Base-by-base conservation (phyloP, 1,140 invertebrate genomes). In the Trichonephila clavipes region DNA sequence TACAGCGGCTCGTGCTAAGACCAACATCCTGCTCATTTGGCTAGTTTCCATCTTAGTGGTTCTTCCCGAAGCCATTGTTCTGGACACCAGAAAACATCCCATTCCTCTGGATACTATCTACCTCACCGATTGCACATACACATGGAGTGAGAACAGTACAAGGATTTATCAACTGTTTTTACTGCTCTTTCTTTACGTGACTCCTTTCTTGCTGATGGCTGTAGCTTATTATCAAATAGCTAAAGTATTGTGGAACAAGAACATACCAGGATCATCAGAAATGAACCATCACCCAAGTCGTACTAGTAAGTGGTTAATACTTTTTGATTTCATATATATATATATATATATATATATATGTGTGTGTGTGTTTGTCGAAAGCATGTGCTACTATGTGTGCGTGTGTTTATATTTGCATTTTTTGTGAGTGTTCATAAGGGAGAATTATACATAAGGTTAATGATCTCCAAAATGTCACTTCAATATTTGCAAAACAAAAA, bases 1-100 rank as follows among this genome's bases (percentile, higher is more conserved):
- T 1, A 98, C 98, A 0, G 97, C 98, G 0, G 96, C 96, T 21
- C 96, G 98, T 86, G 98, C 98, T 28, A 98, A 98, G 96, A 97
- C 97, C 4, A 97, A 97, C 72, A 98, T 98, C 93, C 96, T 97
- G n/a, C 96, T 98, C 88, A 98, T 99, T 93, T 99, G 98, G 98
- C 95, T 97, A 18, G 94, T 98, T 2, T 97, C 98, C 14, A 95
- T 98, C 1, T 72, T 97, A 1, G 97, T 98, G 16, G 94, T 72
- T 5, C 59, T 91, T 14, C 94, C 94, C 6, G 94, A 94, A 28
- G 96, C 98, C 88, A 95, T 98, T 10, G 97, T 97, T 0, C 96
- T 98, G 28, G 96, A 97, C 94, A 97, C 97, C 0, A 87, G 72
- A 44, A 95, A 96, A 59, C 96, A 95, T 14, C 93, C 95, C 86